These are phyloP conservation scores for Caenorhabditis macrosperma DNA, from an alignment of 2,888 invertebrate genomes.

Conservation along the genomic window DNA sequence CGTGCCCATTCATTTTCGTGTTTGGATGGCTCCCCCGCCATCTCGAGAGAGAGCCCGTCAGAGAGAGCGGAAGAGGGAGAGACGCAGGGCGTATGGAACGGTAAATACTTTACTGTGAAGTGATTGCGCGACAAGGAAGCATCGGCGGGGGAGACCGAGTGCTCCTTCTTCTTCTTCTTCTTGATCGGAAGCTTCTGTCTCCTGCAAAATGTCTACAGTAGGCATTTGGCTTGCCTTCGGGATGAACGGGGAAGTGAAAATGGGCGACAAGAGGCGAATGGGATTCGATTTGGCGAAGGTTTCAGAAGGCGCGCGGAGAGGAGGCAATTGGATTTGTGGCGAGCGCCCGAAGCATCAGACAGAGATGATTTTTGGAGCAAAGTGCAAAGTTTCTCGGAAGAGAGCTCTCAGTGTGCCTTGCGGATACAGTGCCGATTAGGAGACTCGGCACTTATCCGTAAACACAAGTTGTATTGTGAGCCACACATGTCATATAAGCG, in stretches of 20 bases:
- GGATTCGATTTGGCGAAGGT: conserved; percentile 30
- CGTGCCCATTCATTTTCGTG: background rate
- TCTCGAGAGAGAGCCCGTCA: conserved; percentile 28
- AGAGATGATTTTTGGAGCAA: conserved; percentile 9
- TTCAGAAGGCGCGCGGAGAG: conserved; percentile 4
- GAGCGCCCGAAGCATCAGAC: background rate
- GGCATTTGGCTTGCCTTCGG: background rate
- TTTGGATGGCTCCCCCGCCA: conserved; percentile 28
- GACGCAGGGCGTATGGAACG: conserved; percentile 15
- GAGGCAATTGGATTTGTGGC: conserved; percentile 18
- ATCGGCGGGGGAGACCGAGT: background rate
- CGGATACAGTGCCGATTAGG: background rate
- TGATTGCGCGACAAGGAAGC: background rate
- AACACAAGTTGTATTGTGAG: background rate
- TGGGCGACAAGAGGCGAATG: conserved; percentile 6
- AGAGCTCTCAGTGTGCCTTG: background rate
- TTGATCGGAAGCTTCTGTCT: no score
- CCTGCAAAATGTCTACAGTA: background rate
- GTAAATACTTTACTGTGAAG: conserved; percentile 51
- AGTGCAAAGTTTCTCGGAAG: conserved; percentile 11
- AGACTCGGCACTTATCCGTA: background rate
- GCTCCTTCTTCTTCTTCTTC: no score
- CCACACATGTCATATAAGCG: background rate
- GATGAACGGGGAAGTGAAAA: conserved; percentile 30
- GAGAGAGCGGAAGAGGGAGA: conserved; percentile 12